Evolutionary conservation across 2,113 vertebrate genomes (phyloP).

Genomic region (Riparia riparia): DNA sequence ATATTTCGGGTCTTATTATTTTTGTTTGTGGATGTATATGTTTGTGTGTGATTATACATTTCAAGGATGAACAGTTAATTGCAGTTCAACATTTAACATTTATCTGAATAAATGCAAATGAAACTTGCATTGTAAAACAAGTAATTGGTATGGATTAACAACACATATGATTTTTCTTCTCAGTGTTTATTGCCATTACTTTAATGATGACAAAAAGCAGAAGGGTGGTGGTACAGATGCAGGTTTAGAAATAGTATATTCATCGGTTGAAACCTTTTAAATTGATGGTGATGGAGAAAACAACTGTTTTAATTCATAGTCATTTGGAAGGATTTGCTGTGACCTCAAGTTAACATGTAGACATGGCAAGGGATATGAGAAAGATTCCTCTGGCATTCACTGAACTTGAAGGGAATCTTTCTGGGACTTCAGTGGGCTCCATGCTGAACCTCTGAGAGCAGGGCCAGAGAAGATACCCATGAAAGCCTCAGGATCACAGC

Average conservation of each 20-base stretch:
- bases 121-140: conserved; percentile 64
- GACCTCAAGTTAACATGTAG: conserved; percentile 26
- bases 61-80: conserved; percentile 53
- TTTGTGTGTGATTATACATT: background rate
- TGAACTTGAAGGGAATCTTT: background rate
- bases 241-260: conserved; percentile 20
- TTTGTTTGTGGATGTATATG: background rate
- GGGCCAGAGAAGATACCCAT: background rate
- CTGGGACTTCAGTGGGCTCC: background rate
- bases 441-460: background rate
- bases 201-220: conserved; percentile 77
- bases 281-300: conserved; percentile 44
- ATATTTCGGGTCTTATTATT: background rate
- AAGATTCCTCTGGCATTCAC: background rate
- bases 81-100: conserved; percentile 61
- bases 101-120: conserved; percentile 77
- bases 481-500: background rate
- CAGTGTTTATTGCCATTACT: conserved; percentile 60
- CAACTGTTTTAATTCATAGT: conserved; percentile 50
- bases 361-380: conserved; percentile 38
- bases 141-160: conserved; percentile 61
- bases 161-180: conserved; percentile 64
- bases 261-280: conserved; percentile 41
- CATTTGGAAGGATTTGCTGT: conserved; percentile 28
- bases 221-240: conserved; percentile 40